Percentiles rank a stretch among this genome's conserved stretches.
phyloP scores from a whole-genome alignment of 2,888 invertebrate genomes.

The Ommatoiulus sabulosus region DNA sequence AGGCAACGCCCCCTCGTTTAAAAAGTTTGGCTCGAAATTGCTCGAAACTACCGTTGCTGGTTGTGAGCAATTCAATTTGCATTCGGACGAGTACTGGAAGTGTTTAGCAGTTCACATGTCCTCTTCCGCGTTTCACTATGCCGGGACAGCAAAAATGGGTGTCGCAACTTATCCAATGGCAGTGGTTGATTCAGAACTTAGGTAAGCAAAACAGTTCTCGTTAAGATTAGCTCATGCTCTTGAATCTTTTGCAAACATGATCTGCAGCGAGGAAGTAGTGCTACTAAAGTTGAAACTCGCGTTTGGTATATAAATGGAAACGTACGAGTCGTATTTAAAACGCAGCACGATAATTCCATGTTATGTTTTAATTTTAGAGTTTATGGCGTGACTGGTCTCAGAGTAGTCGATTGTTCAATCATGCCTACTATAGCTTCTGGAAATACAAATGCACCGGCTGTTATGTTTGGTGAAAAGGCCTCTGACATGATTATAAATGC shows the following conservation, averaged over 20 bases:
- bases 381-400: conserved; percentile 80
- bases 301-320: not conserved
- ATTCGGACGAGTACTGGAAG: conserved; percentile 13
- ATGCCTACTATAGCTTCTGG: conserved; percentile 91
- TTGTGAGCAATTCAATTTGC: not conserved
- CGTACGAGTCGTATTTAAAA: not conserved
- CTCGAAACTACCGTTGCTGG: not conserved
- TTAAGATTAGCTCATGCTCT: not conserved
- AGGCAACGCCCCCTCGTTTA: not conserved
- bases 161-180: conserved; percentile 56
- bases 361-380: conserved; percentile 68
- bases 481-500: conserved; percentile 82
- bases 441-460: conserved; percentile 89
- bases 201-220: conserved; percentile 49
- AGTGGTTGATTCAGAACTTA: conserved; percentile 57
- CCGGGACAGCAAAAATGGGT: conserved; percentile 47
- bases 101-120: not conserved
- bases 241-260: not conserved
- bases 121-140: not conserved
- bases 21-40: not conserved
- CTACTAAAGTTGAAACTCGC: not conserved
- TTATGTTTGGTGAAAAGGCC: conserved; percentile 92
- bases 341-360: conserved; percentile 55
- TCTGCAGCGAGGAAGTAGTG: too few relatives aligned
- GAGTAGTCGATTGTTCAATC: conserved; percentile 88